Percentiles rank a stretch among this genome's conserved stretches.
phyloP scores from a whole-genome alignment of 1,140 invertebrate species.

The Drusus annulatus region DNA sequence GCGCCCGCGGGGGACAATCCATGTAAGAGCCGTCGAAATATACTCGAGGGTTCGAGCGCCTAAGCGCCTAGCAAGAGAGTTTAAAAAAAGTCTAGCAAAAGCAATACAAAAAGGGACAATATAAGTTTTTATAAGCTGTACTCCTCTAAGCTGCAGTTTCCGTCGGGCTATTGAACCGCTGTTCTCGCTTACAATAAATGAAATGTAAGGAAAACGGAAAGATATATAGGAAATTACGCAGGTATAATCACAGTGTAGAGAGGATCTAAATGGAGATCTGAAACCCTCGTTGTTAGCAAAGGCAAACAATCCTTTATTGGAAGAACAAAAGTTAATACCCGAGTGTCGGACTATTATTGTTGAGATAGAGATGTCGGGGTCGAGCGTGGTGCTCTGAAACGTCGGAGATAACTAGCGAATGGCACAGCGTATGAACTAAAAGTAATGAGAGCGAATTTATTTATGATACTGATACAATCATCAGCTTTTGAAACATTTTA shows the following conservation, averaged over 20 bases:
- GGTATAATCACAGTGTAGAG: conserved; percentile 30
- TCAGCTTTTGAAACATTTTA: too few relatives aligned
- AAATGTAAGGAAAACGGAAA: conserved; percentile 25
- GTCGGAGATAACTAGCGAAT: neutral
- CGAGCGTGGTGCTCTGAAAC: neutral
- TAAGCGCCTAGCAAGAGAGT: neutral
- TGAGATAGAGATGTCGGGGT: conserved; percentile 24
- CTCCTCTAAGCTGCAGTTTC: neutral
- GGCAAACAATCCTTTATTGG: conserved; percentile 26
- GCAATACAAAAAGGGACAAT: too few relatives aligned
- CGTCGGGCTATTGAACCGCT: neutral
- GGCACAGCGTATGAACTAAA: neutral
- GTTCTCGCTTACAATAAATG: conserved; percentile 32
- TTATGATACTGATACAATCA: too few relatives aligned
- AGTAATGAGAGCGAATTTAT: too few relatives aligned
- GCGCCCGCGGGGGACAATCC: neutral
- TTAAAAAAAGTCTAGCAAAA: too few relatives aligned
- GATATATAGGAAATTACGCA: conserved; percentile 35
- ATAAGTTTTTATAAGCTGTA: too few relatives aligned
- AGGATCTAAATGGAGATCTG: conserved; percentile 37
- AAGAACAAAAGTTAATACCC: conserved; percentile 4
- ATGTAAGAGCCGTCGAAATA: conserved; percentile 3
- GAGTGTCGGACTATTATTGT: conserved; percentile 27
- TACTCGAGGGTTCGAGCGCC: neutral
- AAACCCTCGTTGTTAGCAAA: conserved; percentile 27